Base-by-base conservation (phyloP, 2,797 vertebrate genomes). In the Diglossa cyanea region DNA sequence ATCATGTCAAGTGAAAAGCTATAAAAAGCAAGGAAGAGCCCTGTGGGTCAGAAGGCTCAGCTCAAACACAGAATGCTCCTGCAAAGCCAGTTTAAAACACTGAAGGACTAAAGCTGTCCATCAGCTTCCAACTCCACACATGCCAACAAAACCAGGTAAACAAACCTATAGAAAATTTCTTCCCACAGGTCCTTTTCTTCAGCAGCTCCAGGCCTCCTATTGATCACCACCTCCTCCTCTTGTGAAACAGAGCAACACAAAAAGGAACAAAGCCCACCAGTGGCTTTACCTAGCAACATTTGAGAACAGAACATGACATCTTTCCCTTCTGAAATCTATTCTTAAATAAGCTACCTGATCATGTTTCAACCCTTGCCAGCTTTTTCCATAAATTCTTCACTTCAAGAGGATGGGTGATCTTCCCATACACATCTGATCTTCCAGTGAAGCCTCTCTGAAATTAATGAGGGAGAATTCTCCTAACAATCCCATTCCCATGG, bases 101-200 rank as follows among this genome's bases (percentile, higher is more conserved):
- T 7, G 30, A n/a, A 72, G 39, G 19, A 62, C 42, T 51, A 24
- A 55, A 76, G 31, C 11, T 44, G 23, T 28, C 47, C 7, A 18
- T 57, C 45, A 50, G 14, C 2, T 2, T 33, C 33, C 50, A 40
- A 3, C 20, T 47, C 40, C 31, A 75, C 20, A 54, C 3, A 39
- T 3, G 7, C 11, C 42, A 88, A 35, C 39, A 68, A 63, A 60
- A 26, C 4, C 20, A 67, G 40, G 3, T 8, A 12, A 63, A 50
- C 13, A 67, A 15, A 31, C 3, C 14, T 9, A 26, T 0, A 28
- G 30, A 9, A 42, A 14, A 21, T 4, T 39, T 53, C 21, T 42
- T n/a, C 19, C 19, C 68, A 31, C 13, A 28, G 26, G 11, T 65
- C 14, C 16, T 37, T n/a, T 60, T 45, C 51, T n/a, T 51, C 8